Percentiles rank a stretch among this genome's conserved stretches.
phyloP scores from a whole-genome alignment of 2,113 vertebrate genomes.

The Notothenia rossii region DNA sequence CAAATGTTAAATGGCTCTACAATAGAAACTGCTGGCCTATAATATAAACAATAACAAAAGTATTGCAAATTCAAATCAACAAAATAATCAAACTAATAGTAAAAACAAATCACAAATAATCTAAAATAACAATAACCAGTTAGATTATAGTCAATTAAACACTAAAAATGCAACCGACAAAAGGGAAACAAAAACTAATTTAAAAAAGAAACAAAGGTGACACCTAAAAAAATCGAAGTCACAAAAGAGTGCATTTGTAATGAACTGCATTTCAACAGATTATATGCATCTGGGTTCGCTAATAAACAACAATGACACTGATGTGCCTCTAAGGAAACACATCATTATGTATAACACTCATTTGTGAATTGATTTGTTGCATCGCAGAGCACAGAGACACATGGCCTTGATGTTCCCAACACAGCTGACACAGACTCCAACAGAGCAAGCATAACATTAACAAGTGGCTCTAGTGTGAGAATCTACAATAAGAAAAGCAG shows the following conservation, averaged over 20 bases:
- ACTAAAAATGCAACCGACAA: not conserved
- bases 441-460: not conserved
- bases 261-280: slow-evolving; percentile 31
- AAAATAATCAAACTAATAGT: not conserved
- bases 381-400: slow-evolving; percentile 18
- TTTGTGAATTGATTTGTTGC: slow-evolving; percentile 63
- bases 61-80: not conserved
- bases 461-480: not conserved
- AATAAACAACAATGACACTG: slow-evolving; percentile 47
- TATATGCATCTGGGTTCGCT: slow-evolving; percentile 25
- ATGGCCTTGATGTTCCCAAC: slow-evolving; percentile 24
- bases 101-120: no score
- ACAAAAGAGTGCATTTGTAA: slow-evolving; percentile 7
- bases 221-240: not conserved
- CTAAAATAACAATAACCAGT: not conserved
- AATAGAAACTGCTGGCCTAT: no score
- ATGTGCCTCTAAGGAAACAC: slow-evolving; percentile 25
- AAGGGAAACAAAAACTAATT: not conserved
- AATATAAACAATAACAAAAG: not conserved
- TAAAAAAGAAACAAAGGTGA: not conserved
- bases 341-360: slow-evolving; percentile 37
- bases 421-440: slow-evolving; percentile 23
- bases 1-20: not conserved
- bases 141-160: slow-evolving; percentile 8
- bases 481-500: not conserved